These are phyloP conservation scores for Cygnus olor DNA, from an alignment of 2,797 vertebrate genomes.

Conservation along the genomic window DNA sequence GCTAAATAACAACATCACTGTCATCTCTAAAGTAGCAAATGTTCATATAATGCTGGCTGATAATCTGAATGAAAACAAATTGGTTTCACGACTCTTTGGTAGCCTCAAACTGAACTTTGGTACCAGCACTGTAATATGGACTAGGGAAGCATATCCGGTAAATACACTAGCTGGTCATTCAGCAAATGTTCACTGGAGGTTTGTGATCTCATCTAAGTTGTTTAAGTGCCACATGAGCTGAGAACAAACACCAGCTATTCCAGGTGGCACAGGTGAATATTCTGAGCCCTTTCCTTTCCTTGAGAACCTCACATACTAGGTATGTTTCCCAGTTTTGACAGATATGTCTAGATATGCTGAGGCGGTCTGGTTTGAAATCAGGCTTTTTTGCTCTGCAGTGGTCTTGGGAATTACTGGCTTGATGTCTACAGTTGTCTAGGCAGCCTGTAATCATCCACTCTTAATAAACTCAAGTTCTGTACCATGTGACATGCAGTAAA, in stretches of 20 bases:
- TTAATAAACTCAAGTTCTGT: neutral
- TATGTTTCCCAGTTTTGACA: neutral
- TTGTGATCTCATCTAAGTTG: neutral
- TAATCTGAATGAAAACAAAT: neutral
- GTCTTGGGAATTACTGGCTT: neutral
- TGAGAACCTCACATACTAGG: neutral
- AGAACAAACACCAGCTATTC: neutral
- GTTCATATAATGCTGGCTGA: neutral
- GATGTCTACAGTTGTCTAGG: neutral
- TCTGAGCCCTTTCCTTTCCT: neutral
- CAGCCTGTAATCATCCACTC: neutral
- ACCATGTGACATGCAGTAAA: neutral
- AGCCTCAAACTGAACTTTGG: neutral
- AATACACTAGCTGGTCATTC: neutral
- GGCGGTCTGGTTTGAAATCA: neutral
- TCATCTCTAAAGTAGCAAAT: neutral
- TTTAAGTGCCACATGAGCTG: neutral
- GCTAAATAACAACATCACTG: neutral
- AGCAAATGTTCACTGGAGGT: neutral
- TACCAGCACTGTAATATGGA: neutral
- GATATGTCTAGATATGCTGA: neutral
- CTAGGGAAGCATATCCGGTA: neutral
- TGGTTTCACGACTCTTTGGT: neutral
- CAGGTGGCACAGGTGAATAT: neutral
- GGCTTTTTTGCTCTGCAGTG: neutral